phyloP scores from a whole-genome alignment of 2,888 invertebrate genomes.

The Polydrusus cervinus region DNA sequence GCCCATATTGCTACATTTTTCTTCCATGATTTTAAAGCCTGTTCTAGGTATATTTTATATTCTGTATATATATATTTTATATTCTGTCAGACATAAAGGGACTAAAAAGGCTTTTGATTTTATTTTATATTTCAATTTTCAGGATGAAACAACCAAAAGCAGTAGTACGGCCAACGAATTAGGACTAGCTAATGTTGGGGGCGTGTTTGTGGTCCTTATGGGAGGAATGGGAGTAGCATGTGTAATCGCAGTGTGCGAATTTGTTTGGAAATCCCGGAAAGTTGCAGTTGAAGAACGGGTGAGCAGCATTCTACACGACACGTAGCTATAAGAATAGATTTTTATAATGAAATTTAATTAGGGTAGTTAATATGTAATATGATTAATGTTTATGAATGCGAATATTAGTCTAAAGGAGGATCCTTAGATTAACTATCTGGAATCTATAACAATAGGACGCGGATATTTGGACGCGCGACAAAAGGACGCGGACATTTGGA shows the following conservation, averaged over 20 bases:
- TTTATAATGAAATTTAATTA: not conserved
- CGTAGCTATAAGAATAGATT: constrained; percentile 69
- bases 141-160: constrained; percentile 90
- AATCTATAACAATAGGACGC: too few species aligned
- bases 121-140: constrained; percentile 55
- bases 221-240: constrained; percentile 94
- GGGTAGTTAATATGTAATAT: not conserved
- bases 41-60: too few species aligned
- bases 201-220: constrained; percentile 96
- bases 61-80: too few species aligned
- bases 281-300: constrained; percentile 94
- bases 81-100: too few species aligned
- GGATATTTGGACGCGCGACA: too few species aligned
- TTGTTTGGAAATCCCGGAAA: constrained; percentile 95
- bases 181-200: constrained; percentile 95
- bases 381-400: not conserved
- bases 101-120: too few species aligned
- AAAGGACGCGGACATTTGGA: too few species aligned
- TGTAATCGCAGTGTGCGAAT: constrained; percentile 95
- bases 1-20: too few species aligned
- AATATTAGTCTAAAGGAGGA: constrained; percentile 3
- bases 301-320: constrained; percentile 75
- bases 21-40: too few species aligned
- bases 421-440: too few species aligned
- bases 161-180: constrained; percentile 91